Percentiles rank a stretch among this genome's conserved stretches.
These are phyloP conservation scores for Malurus elegans DNA, from an alignment of 2,113 vertebrate genomes.

Conservation along the genomic window DNA sequence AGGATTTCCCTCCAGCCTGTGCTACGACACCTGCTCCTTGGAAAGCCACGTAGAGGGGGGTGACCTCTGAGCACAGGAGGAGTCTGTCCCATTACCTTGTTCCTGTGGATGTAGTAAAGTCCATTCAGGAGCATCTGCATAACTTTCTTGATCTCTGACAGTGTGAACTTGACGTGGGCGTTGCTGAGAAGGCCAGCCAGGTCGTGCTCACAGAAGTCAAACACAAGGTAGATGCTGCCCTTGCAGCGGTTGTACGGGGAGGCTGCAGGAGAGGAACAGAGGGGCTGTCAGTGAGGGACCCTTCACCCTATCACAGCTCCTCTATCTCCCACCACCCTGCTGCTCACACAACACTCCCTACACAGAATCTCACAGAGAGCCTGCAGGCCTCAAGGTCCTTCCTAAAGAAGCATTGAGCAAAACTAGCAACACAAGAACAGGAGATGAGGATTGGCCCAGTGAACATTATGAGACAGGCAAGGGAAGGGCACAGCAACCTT, in stretches of 20 bases:
- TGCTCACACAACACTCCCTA: neutral
- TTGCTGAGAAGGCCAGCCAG: conserved; percentile 95
- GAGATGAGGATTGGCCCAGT: neutral
- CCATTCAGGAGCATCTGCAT: conserved; percentile 99
- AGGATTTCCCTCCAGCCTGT: neutral
- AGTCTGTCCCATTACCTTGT: conserved; percentile 82
- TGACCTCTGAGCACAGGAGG: neutral
- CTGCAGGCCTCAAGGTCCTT: neutral
- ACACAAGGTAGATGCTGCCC: conserved; percentile 97
- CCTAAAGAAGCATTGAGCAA: neutral
- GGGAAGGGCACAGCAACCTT: neutral
- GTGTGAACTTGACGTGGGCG: conserved; percentile 92
- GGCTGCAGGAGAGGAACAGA: conserved; percentile 69
- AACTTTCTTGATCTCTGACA: conserved; percentile 97
- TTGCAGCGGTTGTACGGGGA: conserved; percentile 97
- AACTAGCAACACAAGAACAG: neutral
- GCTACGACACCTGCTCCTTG: neutral
- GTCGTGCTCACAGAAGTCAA: conserved; percentile 98
- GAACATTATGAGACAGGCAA: neutral
- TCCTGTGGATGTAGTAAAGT: conserved; percentile 97
- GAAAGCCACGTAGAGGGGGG: neutral
- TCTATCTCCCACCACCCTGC: neutral
- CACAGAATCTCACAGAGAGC: neutral
- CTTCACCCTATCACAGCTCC: neutral
- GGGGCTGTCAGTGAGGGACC: neutral